Conservation (phyloP, 2,113 vertebrate species). For the Pterocles gutturalis region DNA sequence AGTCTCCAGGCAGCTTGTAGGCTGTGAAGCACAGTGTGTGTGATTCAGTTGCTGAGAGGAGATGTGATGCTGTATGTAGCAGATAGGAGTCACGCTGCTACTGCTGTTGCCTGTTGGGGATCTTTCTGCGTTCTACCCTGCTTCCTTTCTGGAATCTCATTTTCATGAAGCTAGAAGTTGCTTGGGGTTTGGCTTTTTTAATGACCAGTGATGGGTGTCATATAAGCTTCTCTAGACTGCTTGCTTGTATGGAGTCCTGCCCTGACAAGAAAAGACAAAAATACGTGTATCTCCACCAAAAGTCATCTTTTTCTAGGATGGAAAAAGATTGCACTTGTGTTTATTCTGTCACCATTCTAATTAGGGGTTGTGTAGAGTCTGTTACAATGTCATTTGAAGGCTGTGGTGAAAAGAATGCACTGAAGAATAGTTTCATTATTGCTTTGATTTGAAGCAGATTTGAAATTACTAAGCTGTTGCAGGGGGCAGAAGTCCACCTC, state of each 20-base stretch:
- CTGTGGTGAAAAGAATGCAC: not conserved
- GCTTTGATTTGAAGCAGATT: not conserved
- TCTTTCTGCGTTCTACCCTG: not conserved
- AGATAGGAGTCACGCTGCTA: not conserved
- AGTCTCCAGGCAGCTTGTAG: not conserved
- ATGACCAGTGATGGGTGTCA: fast-evolving
- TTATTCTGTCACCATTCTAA: not conserved
- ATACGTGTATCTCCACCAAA: fast-evolving
- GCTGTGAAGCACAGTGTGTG: not conserved
- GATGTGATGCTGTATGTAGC: fast-evolving
- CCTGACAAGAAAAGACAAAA: not conserved
- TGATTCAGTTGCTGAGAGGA: not conserved
- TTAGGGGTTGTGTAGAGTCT: not conserved
- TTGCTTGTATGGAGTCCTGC: not conserved
- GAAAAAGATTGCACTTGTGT: not conserved
- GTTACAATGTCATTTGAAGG: not conserved
- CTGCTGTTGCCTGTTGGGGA: fast-evolving
- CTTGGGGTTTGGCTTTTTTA: not conserved
- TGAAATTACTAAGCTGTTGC: not conserved
- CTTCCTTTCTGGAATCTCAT: not conserved
- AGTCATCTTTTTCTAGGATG: fast-evolving
- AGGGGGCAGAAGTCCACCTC: fast-evolving
- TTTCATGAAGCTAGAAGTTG: not conserved
- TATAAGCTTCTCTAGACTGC: not conserved
- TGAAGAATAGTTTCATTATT: not conserved